Conservation (phyloP, 2,888 invertebrate genomes). For the Mesorhabditis sp. region DNA sequence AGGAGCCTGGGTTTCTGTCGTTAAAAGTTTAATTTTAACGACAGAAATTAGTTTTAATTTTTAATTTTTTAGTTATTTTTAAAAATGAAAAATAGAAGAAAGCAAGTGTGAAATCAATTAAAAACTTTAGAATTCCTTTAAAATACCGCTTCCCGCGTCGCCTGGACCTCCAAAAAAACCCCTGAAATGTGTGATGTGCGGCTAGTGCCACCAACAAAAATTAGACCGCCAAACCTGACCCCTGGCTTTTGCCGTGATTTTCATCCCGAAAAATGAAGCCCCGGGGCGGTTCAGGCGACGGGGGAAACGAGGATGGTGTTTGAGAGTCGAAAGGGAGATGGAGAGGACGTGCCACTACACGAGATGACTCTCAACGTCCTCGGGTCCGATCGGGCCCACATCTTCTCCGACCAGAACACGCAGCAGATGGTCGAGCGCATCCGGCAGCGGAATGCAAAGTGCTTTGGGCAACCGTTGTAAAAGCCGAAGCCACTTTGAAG, state of each 20-base stretch:
- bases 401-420: conserved; percentile 42
- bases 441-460: conserved; percentile 40
- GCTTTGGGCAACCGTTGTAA: conserved; percentile 27
- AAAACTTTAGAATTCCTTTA: too few species aligned
- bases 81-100: too few species aligned
- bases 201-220: too few species aligned
- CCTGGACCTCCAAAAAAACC: too few species aligned
- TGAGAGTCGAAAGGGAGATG: conserved; percentile 25
- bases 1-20: neutral
- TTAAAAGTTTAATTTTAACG: neutral
- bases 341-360: conserved; percentile 38
- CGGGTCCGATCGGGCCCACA: conserved; percentile 29
- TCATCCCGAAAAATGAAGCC: too few species aligned
- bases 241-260: neutral
- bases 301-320: neutral
- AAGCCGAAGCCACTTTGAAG: neutral
- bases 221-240: too few species aligned
- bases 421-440: conserved; percentile 41
- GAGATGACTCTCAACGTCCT: conserved; percentile 41
- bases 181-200: too few species aligned
- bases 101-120: too few species aligned
- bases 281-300: too few species aligned
- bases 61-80: conserved; percentile 8
- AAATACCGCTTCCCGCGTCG: too few species aligned
- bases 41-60: conserved; percentile 8